Evolutionary conservation across 2,888 invertebrate species (phyloP).

Genomic region (Glomeris marginata): DNA sequence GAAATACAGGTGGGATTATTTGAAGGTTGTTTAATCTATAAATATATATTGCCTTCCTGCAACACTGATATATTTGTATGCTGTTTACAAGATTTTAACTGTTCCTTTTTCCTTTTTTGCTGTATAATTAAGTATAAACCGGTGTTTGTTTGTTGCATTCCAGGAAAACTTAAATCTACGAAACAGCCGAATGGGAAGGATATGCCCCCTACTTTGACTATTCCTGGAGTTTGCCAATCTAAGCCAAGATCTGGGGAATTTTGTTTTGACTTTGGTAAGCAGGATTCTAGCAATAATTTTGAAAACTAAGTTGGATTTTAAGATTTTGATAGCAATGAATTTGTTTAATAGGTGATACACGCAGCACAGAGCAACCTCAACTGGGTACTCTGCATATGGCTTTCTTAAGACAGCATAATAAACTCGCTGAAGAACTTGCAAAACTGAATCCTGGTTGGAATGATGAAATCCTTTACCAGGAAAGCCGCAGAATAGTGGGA

Average conservation of each 20-base stretch:
- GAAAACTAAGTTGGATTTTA: background rate
- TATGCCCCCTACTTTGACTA: too few relatives aligned
- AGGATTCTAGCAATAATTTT: background rate
- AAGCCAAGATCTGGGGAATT: background rate
- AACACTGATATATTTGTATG: too few relatives aligned
- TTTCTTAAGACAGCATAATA: constrained; percentile 11
- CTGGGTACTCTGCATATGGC: constrained; percentile 10
- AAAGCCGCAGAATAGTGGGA: constrained; percentile 12
- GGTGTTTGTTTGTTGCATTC: too few relatives aligned
- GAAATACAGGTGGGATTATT: too few relatives aligned
- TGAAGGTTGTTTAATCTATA: too few relatives aligned
- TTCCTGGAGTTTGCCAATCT: too few relatives aligned
- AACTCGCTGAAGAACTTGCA: constrained; percentile 4
- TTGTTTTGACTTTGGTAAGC: constrained; percentile 8
- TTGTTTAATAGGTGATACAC: constrained; percentile 10
- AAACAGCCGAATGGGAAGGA: too few relatives aligned
- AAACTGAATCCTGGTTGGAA: constrained; percentile 14
- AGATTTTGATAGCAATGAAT: background rate
- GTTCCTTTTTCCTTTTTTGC: too few relatives aligned
- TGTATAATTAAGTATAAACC: too few relatives aligned
- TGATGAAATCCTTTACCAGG: constrained; percentile 14
- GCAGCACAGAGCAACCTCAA: constrained; percentile 14
- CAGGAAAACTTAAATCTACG: too few relatives aligned
- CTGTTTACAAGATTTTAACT: too few relatives aligned
- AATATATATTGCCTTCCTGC: too few relatives aligned